Conservation (phyloP, 2,113 vertebrate genomes). For the Triplophysa siluroides region DNA sequence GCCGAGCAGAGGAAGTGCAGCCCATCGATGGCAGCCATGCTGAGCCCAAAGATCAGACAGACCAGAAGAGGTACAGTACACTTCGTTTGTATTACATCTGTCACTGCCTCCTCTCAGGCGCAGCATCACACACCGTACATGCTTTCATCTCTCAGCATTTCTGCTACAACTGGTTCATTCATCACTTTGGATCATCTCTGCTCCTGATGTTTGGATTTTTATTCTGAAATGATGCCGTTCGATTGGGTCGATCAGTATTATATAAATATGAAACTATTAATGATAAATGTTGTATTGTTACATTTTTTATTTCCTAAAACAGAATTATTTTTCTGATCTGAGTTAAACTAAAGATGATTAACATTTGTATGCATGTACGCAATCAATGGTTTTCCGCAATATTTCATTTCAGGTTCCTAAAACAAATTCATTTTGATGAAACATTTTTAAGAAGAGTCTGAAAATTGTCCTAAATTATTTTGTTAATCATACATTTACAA, state of each 20-base stretch:
- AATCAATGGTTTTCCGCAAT: too few species aligned
- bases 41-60: constrained; percentile 91
- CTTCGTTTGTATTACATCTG: not conserved
- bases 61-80: constrained; percentile 83
- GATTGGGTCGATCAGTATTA: too few species aligned
- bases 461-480: too few species aligned
- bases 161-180: not conserved
- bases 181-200: not conserved
- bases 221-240: not conserved
- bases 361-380: too few species aligned
- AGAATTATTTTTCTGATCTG: not conserved
- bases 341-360: too few species aligned
- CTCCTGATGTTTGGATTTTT: not conserved
- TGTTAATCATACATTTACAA: too few species aligned
- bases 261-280: too few species aligned
- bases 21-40: constrained; percentile 79
- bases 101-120: not conserved
- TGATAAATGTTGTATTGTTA: too few species aligned
- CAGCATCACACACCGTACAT: not conserved
- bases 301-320: not conserved
- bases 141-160: constrained; percentile 33
- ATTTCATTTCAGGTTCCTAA: too few species aligned
- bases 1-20: constrained; percentile 60
- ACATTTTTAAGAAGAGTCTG: too few species aligned
- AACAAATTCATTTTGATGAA: too few species aligned